Evolutionary conservation across 2,113 vertebrate species (phyloP).

Genomic region (Larimichthys polyactis): DNA sequence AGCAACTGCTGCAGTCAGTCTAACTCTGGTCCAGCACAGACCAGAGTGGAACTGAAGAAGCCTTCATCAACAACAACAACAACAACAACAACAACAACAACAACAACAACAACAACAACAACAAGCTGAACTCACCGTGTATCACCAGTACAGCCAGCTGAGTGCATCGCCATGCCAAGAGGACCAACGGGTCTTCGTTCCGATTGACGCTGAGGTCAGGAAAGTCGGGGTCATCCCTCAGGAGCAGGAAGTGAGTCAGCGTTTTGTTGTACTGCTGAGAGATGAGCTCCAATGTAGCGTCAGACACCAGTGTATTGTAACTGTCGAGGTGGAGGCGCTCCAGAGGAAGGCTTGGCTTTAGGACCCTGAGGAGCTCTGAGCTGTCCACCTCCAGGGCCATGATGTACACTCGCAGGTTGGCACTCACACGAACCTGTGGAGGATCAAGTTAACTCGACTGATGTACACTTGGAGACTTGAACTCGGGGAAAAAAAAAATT

Average conservation of each 20-base stretch:
- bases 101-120: background rate
- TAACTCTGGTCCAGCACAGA: background rate
- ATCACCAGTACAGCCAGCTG: slow-evolving; percentile 92
- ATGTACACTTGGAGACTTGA: background rate
- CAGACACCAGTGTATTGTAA: slow-evolving; percentile 92
- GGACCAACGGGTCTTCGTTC: slow-evolving; percentile 97
- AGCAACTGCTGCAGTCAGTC: background rate
- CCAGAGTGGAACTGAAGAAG: background rate
- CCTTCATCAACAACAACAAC: no score
- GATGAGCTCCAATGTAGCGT: slow-evolving; percentile 95
- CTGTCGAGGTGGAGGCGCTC: slow-evolving; percentile 98
- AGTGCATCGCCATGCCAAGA: slow-evolving; percentile 96
- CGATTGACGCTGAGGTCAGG: slow-evolving; percentile 96
- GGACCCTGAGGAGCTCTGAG: slow-evolving; percentile 93
- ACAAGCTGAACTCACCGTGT: slow-evolving; percentile 68
- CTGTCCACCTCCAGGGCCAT: slow-evolving; percentile 96
- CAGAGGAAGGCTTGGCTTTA: slow-evolving; percentile 97
- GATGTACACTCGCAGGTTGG: slow-evolving; percentile 95
- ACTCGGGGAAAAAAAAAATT: background rate
- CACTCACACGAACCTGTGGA: slow-evolving; percentile 86
- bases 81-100: no score
- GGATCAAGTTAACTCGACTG: background rate
- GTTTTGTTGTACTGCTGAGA: slow-evolving; percentile 98
- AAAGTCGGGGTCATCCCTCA: slow-evolving; percentile 94
- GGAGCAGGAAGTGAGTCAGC: slow-evolving; percentile 96